Conservation (phyloP, 2,888 invertebrate species). For the Adineta ricciae region DNA sequence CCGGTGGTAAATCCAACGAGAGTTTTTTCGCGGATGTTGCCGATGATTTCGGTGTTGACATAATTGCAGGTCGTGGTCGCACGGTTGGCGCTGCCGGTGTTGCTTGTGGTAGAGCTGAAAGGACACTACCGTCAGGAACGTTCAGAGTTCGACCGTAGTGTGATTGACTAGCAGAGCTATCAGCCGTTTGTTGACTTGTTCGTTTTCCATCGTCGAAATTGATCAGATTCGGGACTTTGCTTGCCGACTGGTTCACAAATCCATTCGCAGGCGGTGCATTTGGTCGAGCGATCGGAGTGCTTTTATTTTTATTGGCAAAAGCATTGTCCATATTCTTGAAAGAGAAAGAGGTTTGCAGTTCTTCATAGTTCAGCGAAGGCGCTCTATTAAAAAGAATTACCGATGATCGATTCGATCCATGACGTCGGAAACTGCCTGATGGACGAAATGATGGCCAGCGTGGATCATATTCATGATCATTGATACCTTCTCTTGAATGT, state of each 20-base stretch:
- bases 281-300: background rate
- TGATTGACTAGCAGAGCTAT: background rate
- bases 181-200: background rate
- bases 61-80: background rate
- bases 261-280: background rate
- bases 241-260: background rate
- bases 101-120: background rate
- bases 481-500: constrained; percentile 16
- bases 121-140: background rate
- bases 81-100: background rate
- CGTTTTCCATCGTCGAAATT: background rate
- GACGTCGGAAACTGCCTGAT: background rate
- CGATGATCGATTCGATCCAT: background rate
- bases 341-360: background rate
- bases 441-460: background rate
- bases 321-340: background rate
- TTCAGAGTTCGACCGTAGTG: background rate
- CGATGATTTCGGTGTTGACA: background rate
- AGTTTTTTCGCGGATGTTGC: background rate
- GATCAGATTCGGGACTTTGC: background rate
- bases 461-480: background rate
- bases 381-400: background rate
- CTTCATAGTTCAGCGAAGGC: no score
- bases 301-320: background rate
- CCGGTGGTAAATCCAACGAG: background rate